A percentile compares a stretch with the other conserved stretches of the same genome.
These are phyloP conservation scores for Chironomus riparius DNA, from an alignment of 2,888 invertebrate species.

Conservation along the genomic window DNA sequence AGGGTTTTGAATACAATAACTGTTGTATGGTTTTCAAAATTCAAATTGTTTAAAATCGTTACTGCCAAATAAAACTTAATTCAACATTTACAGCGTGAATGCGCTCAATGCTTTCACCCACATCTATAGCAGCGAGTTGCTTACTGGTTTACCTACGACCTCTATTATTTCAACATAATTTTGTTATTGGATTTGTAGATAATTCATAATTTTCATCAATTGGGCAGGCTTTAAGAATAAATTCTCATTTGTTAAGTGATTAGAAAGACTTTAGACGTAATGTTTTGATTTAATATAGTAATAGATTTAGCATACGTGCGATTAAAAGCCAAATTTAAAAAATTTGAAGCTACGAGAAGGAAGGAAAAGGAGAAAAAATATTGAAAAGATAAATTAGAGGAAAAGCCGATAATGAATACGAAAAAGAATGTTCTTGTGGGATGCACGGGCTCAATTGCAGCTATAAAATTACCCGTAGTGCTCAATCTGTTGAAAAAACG, in stretches of 20 bases:
- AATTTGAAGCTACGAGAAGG: background rate
- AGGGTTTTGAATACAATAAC: too few relatives aligned
- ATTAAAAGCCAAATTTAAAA: background rate
- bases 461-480: slow-evolving; percentile 75
- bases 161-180: too few relatives aligned
- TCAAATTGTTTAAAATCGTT: too few relatives aligned
- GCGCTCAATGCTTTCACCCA: too few relatives aligned
- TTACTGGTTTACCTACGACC: too few relatives aligned
- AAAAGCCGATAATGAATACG: background rate
- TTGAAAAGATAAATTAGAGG: background rate
- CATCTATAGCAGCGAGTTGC: too few relatives aligned
- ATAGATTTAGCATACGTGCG: background rate
- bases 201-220: too few relatives aligned
- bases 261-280: background rate
- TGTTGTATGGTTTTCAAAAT: too few relatives aligned
- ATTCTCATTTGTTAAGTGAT: background rate
- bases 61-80: too few relatives aligned
- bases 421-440: slow-evolving; percentile 66
- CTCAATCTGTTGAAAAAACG: slow-evolving; percentile 48
- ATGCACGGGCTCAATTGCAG: slow-evolving; percentile 93
- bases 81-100: too few relatives aligned
- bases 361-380: background rate
- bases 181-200: too few relatives aligned
- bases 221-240: background rate
- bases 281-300: background rate